Evolutionary conservation across 2,888 invertebrate genomes (phyloP), one percentile per base, ranked within the genome.

Genomic region (Lissonota sp.): DNA sequence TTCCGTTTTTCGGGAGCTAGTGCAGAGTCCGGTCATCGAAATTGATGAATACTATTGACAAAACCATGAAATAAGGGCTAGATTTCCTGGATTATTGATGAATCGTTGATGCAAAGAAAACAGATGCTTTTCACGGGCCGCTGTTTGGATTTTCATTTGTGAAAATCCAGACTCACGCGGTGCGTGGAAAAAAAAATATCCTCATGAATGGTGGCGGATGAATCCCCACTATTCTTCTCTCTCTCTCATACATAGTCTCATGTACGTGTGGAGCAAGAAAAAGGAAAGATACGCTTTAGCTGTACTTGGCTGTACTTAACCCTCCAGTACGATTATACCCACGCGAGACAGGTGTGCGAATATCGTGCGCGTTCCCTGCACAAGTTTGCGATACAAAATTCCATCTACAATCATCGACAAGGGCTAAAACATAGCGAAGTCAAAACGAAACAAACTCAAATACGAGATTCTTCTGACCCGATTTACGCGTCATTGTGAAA

Each of bases 331-430:
- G 37, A 67, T 44, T 46, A 67, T n/a, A 49, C 62, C 71, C 76
- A 76, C 75, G 71, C 80, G 76, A 75, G 66, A 76, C 76, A 80
- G 76, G 71, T 75, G 76, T 80, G 75, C 53, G 10, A 51, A 42
- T 16, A 53, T 62, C 40, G 51, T 62, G 62, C n/a, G 10, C 44
- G 44, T 8, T 12, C 62, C 40, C 16, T 51, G 39, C 37, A 37
- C 57, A 26, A 42, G 53, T 16, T 53, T 14, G 3, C 14, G 26
- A 26, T 26, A 53, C 4, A 57, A 42, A 55, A 39, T 66, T 16
- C 49, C 53, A 12, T 14, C n/a, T 6, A 44, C 6, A 4, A 44
- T 1, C 1, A 57, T 8, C 16, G 37, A 57, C 10, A 57, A 26
- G 10, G n/a, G 53, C 14, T 14, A 53, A 53, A 37, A 64, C 49